Conservation (phyloP, 2,113 vertebrate genomes). For the Calidris pugnax region DNA sequence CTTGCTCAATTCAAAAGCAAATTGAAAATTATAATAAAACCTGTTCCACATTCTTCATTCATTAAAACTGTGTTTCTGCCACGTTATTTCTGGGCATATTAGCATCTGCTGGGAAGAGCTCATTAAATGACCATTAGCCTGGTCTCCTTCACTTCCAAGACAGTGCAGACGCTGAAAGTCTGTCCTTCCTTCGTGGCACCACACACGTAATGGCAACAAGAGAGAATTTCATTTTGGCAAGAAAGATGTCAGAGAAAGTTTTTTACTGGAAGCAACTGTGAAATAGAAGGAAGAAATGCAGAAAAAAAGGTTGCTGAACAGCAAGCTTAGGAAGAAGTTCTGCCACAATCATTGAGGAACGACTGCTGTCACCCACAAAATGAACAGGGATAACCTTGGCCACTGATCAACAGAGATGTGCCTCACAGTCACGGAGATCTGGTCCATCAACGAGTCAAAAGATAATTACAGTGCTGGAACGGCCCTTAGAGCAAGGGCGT, state of each 20-base stretch:
- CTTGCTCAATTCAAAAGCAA: conserved; percentile 19
- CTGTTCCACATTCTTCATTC: conserved; percentile 33
- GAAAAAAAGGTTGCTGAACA: neutral
- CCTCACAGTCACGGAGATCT: neutral
- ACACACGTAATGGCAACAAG: neutral
- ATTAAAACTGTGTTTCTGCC: conserved; percentile 36
- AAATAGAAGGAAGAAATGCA: neutral
- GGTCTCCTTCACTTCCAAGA: conserved; percentile 17
- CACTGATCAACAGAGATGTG: neutral
- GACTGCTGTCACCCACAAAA: neutral
- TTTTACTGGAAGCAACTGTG: neutral
- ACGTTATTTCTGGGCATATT: conserved; percentile 4
- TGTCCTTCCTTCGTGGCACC: neutral
- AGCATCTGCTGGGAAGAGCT: conserved; percentile 24
- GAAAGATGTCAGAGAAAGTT: neutral
- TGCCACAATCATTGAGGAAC: neutral
- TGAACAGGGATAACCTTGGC: neutral
- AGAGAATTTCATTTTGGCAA: neutral
- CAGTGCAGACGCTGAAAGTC: neutral
- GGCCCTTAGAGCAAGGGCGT: neutral
- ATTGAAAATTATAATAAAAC: conserved; percentile 52
- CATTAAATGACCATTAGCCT: conserved; percentile 35
- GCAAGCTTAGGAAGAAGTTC: neutral
- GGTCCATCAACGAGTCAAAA: neutral
- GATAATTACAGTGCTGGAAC: neutral